Evolutionary conservation across 2,888 invertebrate genomes (phyloP).

Genomic region (Heliconius aoede): DNA sequence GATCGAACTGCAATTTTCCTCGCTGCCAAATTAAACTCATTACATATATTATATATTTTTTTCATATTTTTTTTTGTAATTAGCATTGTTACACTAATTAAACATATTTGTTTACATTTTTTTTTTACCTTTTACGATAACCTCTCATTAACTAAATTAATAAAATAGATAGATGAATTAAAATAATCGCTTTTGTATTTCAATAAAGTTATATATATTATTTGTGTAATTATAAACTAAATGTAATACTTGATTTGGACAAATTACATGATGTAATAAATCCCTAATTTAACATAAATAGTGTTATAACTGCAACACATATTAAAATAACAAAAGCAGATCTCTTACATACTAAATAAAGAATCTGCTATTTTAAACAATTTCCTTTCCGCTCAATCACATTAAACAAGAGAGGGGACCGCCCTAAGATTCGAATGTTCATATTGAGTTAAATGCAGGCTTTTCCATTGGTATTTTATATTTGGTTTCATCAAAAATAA

Average conservation of each 20-base stretch:
- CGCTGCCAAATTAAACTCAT: constrained; percentile 16
- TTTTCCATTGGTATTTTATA: constrained; percentile 36
- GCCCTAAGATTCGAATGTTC: constrained; percentile 62
- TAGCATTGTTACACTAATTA: not conserved
- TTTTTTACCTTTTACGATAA: too few species aligned
- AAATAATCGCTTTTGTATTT: too few species aligned
- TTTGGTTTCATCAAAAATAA: not conserved
- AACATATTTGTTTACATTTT: not conserved
- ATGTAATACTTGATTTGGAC: not conserved
- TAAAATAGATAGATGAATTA: too few species aligned
- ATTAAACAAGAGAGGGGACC: constrained; percentile 68
- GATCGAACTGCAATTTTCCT: constrained; percentile 59
- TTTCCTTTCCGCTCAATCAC: constrained; percentile 78
- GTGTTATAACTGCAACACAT: not conserved
- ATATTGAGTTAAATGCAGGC: constrained; percentile 60
- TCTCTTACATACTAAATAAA: constrained; percentile 55
- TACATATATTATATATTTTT: constrained; percentile 1
- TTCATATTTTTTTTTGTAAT: not conserved
- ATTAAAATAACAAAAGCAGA: constrained; percentile 35
- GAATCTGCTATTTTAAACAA: constrained; percentile 71
- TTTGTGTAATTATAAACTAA: not conserved
- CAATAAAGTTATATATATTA: not conserved
- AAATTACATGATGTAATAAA: not conserved
- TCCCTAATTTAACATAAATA: not conserved
- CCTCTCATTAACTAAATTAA: too few species aligned